These are phyloP conservation scores for Drosophila hamatofila DNA, from an alignment of 2,888 invertebrate species.

Conservation along the genomic window DNA sequence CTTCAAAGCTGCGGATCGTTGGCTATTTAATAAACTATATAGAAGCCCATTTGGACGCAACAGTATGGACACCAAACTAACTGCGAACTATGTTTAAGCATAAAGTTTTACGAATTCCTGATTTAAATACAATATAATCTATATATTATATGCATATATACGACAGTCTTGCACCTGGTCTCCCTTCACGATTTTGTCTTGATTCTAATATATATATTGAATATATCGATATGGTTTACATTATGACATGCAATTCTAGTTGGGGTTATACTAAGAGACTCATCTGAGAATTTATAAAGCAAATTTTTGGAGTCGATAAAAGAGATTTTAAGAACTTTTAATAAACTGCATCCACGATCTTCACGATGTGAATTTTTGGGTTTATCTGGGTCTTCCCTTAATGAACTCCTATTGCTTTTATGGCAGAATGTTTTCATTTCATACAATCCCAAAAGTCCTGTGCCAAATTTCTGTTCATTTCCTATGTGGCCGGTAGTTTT, in stretches of 20 bases:
- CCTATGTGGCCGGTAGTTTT: slow-evolving; percentile 5
- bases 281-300: neutral
- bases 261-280: slow-evolving; percentile 7
- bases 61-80: slow-evolving; percentile 3
- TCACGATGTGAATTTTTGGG: slow-evolving; percentile 41
- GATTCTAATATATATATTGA: slow-evolving; percentile 25
- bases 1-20: slow-evolving; percentile 47
- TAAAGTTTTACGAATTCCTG: slow-evolving; percentile 25
- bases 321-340: slow-evolving; percentile 33
- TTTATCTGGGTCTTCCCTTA: slow-evolving; percentile 2
- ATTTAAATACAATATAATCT: slow-evolving; percentile 34
- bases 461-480: slow-evolving; percentile 1
- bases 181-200: slow-evolving; percentile 14
- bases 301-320: slow-evolving; percentile 5
- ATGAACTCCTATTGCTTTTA: neutral
- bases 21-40: slow-evolving; percentile 36
- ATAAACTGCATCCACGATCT: slow-evolving; percentile 49
- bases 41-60: slow-evolving; percentile 10
- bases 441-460: neutral
- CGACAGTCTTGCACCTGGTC: slow-evolving; percentile 12
- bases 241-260: slow-evolving; percentile 13
- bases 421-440: neutral
- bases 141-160: slow-evolving; percentile 32
- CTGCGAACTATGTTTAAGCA: slow-evolving; percentile 40
- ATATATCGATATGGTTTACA: slow-evolving; percentile 16